Percentiles rank a stretch among this genome's conserved stretches.
Conservation (phyloP, 2,113 vertebrate species). For the Cavia aperea region DNA sequence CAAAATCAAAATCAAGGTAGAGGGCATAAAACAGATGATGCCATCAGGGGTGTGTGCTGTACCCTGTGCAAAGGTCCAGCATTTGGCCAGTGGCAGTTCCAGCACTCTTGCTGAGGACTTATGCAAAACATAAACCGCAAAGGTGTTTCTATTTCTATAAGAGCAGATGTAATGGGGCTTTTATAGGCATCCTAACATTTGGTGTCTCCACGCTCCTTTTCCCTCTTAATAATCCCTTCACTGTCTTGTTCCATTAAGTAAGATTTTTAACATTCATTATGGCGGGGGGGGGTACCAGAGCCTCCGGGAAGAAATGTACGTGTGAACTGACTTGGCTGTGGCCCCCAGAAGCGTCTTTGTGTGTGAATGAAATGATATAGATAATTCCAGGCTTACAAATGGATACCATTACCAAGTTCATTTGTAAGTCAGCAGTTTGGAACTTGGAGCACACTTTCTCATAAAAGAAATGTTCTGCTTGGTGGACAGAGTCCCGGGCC, state of each 20-base stretch:
- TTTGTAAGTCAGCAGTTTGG: slow-evolving; percentile 50
- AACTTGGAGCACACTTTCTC: slow-evolving; percentile 41
- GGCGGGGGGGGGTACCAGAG: background rate
- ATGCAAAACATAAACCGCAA: background rate
- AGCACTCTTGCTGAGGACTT: background rate
- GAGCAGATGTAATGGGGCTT: slow-evolving; percentile 42
- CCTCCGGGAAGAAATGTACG: background rate
- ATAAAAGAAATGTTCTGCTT: slow-evolving; percentile 10
- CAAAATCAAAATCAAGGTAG: background rate
- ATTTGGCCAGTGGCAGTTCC: background rate
- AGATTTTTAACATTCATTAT: background rate
- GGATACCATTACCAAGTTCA: slow-evolving; percentile 27
- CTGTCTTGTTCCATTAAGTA: slow-evolving; percentile 17
- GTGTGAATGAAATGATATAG: slow-evolving; percentile 5
- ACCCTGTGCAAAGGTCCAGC: background rate
- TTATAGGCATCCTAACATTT: slow-evolving; percentile 47
- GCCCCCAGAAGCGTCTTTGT: background rate
- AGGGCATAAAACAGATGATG: background rate
- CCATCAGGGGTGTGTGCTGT: background rate
- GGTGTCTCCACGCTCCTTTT: slow-evolving; percentile 33
- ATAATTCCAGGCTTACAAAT: background rate
- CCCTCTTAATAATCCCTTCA: slow-evolving; percentile 35
- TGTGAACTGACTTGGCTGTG: background rate
- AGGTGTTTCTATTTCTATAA: slow-evolving; percentile 46
- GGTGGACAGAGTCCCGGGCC: background rate